These are phyloP conservation scores for Otolemur crassicaudatus DNA, from an alignment of 2,797 vertebrate species.

Conservation along the genomic window DNA sequence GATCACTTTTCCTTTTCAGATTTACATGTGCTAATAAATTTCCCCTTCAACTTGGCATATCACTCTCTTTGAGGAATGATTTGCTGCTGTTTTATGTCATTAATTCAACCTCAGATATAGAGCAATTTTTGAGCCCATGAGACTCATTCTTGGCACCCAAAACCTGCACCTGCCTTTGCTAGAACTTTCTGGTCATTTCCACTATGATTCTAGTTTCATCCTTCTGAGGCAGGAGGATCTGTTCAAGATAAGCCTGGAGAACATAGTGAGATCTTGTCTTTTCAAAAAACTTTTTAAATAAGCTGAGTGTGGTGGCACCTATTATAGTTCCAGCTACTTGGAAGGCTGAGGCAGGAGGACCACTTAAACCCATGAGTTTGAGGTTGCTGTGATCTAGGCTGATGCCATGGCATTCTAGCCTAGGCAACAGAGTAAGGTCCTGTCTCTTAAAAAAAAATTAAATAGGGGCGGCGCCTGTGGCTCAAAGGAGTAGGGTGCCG, in stretches of 20 bases:
- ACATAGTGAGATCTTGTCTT: background rate
- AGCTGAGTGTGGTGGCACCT: no score
- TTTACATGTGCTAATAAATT: constrained; percentile 25
- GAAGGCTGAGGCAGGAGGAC: background rate
- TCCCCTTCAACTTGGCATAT: background rate
- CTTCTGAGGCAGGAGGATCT: background rate
- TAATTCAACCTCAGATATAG: constrained; percentile 24
- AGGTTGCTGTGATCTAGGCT: background rate
- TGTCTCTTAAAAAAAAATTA: background rate
- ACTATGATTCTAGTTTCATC: background rate
- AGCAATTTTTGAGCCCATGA: background rate
- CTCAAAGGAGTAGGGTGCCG: no score
- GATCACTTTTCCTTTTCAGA: constrained; percentile 23
- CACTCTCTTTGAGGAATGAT: background rate
- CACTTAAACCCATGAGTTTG: background rate
- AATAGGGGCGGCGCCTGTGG: no score
- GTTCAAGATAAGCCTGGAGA: background rate
- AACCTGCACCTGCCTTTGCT: background rate
- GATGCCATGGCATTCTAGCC: background rate
- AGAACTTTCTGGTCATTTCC: background rate
- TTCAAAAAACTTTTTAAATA: background rate
- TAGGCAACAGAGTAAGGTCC: background rate
- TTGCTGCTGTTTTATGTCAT: constrained; percentile 5
- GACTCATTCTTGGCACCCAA: background rate
- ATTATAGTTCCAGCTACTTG: no score